phyloP scores from a whole-genome alignment of 2,797 vertebrate genomes.

The Myotis planiceps region DNA sequence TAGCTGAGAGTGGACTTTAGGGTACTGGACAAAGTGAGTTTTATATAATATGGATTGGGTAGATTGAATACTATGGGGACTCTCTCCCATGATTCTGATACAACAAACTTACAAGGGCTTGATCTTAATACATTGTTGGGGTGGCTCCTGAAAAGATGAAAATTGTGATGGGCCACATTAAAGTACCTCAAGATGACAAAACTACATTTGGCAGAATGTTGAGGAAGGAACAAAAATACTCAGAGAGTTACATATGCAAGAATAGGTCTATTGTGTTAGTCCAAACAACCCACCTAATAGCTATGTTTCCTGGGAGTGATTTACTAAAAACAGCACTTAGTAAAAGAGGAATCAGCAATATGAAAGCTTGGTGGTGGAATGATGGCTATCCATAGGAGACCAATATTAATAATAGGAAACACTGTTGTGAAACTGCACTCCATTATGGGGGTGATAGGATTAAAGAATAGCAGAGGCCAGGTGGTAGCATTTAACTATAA shows the following conservation, averaged over 20 bases:
- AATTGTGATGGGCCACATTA: neutral
- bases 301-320: neutral
- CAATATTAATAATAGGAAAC: neutral
- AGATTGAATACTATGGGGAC: neutral
- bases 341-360: neutral
- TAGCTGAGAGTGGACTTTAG: neutral
- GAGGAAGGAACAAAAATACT: neutral
- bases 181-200: neutral
- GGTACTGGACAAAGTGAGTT: neutral
- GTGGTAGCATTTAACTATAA: neutral
- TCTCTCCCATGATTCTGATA: neutral
- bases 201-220: neutral
- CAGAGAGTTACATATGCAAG: neutral
- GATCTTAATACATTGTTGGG: neutral
- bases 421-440: neutral
- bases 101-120: neutral
- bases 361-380: neutral
- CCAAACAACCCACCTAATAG: neutral
- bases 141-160: neutral
- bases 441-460: neutral
- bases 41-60: neutral
- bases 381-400: neutral
- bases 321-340: neutral
- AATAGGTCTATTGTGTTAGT: neutral
- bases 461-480: neutral